phyloP scores from a whole-genome alignment of 2,797 vertebrate genomes.

The Platyrinchus mystaceus region DNA sequence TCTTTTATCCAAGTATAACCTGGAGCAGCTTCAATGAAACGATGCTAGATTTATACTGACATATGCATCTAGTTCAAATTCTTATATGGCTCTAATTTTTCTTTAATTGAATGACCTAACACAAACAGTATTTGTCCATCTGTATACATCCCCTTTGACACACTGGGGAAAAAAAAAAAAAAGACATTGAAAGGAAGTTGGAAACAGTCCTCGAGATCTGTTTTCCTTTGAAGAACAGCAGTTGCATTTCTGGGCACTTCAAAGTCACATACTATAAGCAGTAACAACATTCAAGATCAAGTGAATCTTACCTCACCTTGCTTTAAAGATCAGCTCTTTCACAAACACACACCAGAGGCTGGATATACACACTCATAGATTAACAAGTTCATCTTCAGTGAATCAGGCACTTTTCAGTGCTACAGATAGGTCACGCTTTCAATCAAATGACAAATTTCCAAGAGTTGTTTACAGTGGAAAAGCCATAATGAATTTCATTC shows the following conservation, averaged over 20 bases:
- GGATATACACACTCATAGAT: background rate
- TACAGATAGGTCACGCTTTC: conserved; percentile 30
- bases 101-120: conserved; percentile 55
- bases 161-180: background rate
- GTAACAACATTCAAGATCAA: conserved; percentile 43
- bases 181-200: conserved; percentile 51
- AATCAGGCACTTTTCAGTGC: background rate
- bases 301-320: conserved; percentile 57
- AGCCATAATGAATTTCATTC: conserved; percentile 31
- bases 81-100: conserved; percentile 37
- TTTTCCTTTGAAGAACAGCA: conserved; percentile 34
- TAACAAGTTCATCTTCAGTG: conserved; percentile 25
- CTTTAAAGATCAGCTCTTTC: conserved; percentile 30
- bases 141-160: conserved; percentile 38
- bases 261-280: conserved; percentile 55
- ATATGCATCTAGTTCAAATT: background rate
- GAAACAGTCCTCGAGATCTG: conserved; percentile 19
- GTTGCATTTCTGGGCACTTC: conserved; percentile 62
- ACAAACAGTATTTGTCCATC: conserved; percentile 45
- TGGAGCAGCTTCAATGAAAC: conserved; percentile 26
- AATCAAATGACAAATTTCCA: conserved; percentile 43
- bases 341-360: background rate
- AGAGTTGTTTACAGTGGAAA: conserved; percentile 37
- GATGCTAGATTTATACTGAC: background rate
- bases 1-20: conserved; percentile 19